Evolutionary conservation across 2,797 vertebrate genomes (phyloP), one percentile per base, ranked within the genome.

Genomic region (Oreochromis mossambicus): DNA sequence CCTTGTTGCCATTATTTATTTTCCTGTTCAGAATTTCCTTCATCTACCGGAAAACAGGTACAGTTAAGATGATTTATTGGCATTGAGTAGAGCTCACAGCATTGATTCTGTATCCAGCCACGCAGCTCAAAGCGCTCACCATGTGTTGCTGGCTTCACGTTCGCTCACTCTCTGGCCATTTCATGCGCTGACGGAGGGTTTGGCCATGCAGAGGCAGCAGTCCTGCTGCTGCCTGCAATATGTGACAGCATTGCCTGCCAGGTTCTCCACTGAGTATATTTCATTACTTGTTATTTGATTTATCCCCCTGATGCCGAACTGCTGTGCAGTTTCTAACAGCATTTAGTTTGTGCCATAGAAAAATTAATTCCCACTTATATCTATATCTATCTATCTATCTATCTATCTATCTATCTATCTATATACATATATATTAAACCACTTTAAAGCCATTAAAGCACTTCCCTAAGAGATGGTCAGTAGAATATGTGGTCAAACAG

Each of bases 71-170:
- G 77, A 85, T 87, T 86, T 86, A 70, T 46, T 89, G 91, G 88
- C 75, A 32, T 1, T 19, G 66, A 66, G 80, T 63, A 79, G 80
- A 81, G 86, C 77, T 87, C 86, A 75, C 88, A 68, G 87, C 76
- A 9, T 73, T 21, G 56, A 85, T 50, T 87, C 52, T 56, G 83
- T 29, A 58, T 56, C 78, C 87, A 87, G 77, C 87, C 84, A 77
- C 56, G 88, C 89, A 86, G 87, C 89, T 83, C 89, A 83, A 85
- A 87, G 80, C 11, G 32, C 90, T 92, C 87, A 36, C 86, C 85
- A 63, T 90, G 90, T 89, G 91, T 41, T 77, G 87, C 15, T 91
- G 88, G 92, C 88, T 90, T 86, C 85, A 79, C 4, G 52, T 80
- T 91, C 56, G 8, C 81, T 82, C 84, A 10, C 79, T 86, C 89